A percentile compares a stretch with the other conserved stretches of the same genome.
phyloP scores from a whole-genome alignment of 2,113 vertebrate genomes.

The Triplophysa siluroides region DNA sequence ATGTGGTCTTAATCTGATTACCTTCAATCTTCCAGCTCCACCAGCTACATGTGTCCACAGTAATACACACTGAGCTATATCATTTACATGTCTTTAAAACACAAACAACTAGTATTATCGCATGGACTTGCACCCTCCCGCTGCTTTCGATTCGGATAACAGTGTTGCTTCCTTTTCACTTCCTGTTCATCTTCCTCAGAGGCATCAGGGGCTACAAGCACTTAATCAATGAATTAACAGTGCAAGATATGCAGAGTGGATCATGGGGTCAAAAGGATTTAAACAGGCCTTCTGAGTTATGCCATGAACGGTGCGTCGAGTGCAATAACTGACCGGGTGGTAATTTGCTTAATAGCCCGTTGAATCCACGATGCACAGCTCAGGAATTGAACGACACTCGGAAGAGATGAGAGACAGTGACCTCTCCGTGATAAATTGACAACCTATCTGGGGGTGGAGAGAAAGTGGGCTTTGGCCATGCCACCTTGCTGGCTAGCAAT shows the following conservation, averaged over 20 bases:
- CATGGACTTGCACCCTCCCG: constrained; percentile 2
- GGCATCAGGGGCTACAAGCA: constrained; percentile 38
- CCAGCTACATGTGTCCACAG: neutral
- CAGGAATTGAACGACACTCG: constrained; percentile 41
- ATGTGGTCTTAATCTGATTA: constrained; percentile 35
- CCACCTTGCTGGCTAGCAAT: constrained; percentile 34
- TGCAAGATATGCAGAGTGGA: constrained; percentile 32
- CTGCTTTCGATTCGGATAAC: constrained; percentile 13
- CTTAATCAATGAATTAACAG: constrained; percentile 57
- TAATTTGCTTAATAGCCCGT: constrained; percentile 56
- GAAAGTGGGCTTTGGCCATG: constrained; percentile 27
- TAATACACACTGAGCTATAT: neutral
- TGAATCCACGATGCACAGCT: neutral
- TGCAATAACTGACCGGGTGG: constrained; percentile 42
- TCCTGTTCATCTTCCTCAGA: constrained; percentile 13
- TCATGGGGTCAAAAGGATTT: constrained; percentile 28
- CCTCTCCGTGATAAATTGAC: constrained; percentile 52
- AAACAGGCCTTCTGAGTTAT: constrained; percentile 35
- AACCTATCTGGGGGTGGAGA: constrained; percentile 36
- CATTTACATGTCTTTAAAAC: constrained; percentile 32
- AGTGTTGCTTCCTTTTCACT: constrained; percentile 23
- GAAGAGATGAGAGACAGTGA: constrained; percentile 49
- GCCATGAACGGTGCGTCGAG: constrained; percentile 29
- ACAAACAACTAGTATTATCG: constrained; percentile 11
- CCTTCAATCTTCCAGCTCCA: neutral